Conservation (phyloP, 2,888 invertebrate genomes). For the Drosophila meridiana region DNA sequence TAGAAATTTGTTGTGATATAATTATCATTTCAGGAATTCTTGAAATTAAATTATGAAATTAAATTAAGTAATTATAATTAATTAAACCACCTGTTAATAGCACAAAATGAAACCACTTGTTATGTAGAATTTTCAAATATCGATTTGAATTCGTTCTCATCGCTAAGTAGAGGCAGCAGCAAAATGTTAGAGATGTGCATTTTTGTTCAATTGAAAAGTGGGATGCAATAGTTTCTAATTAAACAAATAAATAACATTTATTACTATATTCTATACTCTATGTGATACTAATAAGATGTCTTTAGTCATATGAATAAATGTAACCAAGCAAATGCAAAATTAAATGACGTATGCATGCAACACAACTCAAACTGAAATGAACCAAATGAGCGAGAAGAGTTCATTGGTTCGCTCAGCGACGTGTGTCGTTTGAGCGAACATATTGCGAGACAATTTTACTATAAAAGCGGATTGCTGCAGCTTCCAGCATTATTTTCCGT, state of each 20-base stretch:
- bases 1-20: not conserved
- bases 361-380: not conserved
- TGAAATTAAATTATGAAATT: too few species aligned
- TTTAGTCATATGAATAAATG: too few species aligned
- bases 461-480: conserved; percentile 34
- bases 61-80: not conserved
- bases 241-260: not conserved
- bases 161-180: not conserved
- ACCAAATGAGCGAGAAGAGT: conserved; percentile 4
- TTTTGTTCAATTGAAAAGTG: not conserved
- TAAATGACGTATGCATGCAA: too few species aligned
- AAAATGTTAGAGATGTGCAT: not conserved
- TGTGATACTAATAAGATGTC: too few species aligned
- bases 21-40: too few species aligned
- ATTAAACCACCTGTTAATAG: not conserved
- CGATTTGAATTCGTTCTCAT: not conserved
- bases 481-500: conserved; percentile 24
- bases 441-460: not conserved
- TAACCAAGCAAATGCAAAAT: too few species aligned
- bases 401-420: conserved; percentile 10
- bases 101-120: not conserved
- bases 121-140: not conserved
- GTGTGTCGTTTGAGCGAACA: conserved; percentile 14
- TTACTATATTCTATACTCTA: not conserved
- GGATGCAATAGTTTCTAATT: not conserved